Base-by-base conservation (phyloP, 1,140 invertebrate genomes). In the Leptopilina clavipes region DNA sequence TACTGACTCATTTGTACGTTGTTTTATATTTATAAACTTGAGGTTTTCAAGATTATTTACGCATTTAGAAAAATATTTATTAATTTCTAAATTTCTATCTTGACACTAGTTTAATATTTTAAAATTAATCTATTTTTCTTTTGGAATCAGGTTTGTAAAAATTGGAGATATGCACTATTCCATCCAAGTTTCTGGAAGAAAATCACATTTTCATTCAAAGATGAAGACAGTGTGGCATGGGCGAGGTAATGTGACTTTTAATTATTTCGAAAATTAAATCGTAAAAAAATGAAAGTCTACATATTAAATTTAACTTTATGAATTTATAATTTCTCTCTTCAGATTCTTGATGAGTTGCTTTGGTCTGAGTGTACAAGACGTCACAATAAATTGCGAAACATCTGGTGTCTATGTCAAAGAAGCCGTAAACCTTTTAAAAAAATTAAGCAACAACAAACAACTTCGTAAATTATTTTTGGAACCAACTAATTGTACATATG, bases 91-190 rank as follows among this genome's bases (percentile, higher is more conserved):
- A n/a, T n/a, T n/a, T n/a, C n/a, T n/a, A n/a, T n/a, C n/a, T n/a
- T n/a, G n/a, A n/a, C n/a, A n/a, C n/a, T n/a, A n/a, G n/a, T n/a
- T n/a, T n/a, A n/a, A n/a, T n/a, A n/a, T n/a, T n/a, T n/a, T n/a
- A n/a, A n/a, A n/a, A n/a, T n/a, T n/a, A n/a, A n/a, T n/a, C n/a
- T n/a, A n/a, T n/a, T n/a, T n/a, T n/a, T n/a, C n/a, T n/a, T n/a
- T n/a, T n/a, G n/a, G n/a, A n/a, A n/a, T n/a, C n/a, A 90, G 81
- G 91, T 91, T 25, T 94, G 93, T 84, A 93, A 89, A 87, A 90
- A 92, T 86, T 94, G 93, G 93, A 91, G 93, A 83, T 88, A 87
- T 71, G 92, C 91, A 75, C 87, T 94, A 31, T 93, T 92, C 83
- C 93, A 93, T 84, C 92, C 93, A 77, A 90, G 87, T 76, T 92